These are phyloP conservation scores for Beaufortia kweichowensis DNA, from an alignment of 2,113 vertebrate species.

Conservation along the genomic window DNA sequence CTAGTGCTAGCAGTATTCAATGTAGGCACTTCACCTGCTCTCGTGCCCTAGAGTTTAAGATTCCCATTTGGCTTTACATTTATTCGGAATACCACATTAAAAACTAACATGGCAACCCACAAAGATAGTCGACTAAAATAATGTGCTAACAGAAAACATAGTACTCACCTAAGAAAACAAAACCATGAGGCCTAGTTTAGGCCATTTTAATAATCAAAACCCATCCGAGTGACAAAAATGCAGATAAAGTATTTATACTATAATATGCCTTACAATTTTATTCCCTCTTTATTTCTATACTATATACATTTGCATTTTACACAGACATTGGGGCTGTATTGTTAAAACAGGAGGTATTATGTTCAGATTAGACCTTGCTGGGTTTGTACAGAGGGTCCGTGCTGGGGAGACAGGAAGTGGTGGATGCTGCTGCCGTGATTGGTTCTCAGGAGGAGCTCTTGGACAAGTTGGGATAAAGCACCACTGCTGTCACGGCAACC, in stretches of 20 bases:
- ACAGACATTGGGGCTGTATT: slow-evolving; percentile 83
- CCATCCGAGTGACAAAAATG: slow-evolving; percentile 80
- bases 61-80: slow-evolving; percentile 78
- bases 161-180: slow-evolving; percentile 75
- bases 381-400: not conserved
- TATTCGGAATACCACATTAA: slow-evolving; percentile 69
- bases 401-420: slow-evolving; percentile 67
- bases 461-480: slow-evolving; percentile 94
- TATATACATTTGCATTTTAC: slow-evolving; percentile 97
- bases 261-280: slow-evolving; percentile 88
- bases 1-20: slow-evolving; percentile 62
- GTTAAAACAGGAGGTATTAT: slow-evolving; percentile 79
- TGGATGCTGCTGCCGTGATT: slow-evolving; percentile 64
- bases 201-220: slow-evolving; percentile 78
- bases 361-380: slow-evolving; percentile 12
- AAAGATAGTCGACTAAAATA: slow-evolving; percentile 64
- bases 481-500: slow-evolving; percentile 91
- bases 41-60: slow-evolving; percentile 61
- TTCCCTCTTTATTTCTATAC: slow-evolving; percentile 90
- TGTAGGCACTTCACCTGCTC: slow-evolving; percentile 70
- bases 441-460: slow-evolving; percentile 87
- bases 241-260: slow-evolving; percentile 86
- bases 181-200: slow-evolving; percentile 80
- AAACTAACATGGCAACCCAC: slow-evolving; percentile 71
- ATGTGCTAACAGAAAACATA: slow-evolving; percentile 64